phyloP scores from a whole-genome alignment of 2,113 vertebrate species.

The Carettochelys insculpta region DNA sequence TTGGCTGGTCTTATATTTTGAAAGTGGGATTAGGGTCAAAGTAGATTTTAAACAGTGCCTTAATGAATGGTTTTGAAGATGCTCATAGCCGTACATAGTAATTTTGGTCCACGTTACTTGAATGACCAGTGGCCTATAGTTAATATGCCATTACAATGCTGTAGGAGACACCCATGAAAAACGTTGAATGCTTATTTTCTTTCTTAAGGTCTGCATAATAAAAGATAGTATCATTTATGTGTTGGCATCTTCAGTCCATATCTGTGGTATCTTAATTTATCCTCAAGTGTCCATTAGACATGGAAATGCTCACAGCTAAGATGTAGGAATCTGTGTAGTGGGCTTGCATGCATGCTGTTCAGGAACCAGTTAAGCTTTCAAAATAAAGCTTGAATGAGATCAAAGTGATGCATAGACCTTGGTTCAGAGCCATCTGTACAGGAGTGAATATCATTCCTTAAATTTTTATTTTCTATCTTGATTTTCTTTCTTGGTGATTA shows the following conservation, averaged over 20 bases:
- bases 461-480: background rate
- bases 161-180: background rate
- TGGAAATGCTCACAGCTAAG: background rate
- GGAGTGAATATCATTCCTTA: background rate
- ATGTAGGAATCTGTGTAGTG: background rate
- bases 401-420: background rate
- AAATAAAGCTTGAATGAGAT: background rate
- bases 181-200: background rate
- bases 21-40: background rate
- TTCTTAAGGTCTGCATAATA: background rate
- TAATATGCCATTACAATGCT: background rate
- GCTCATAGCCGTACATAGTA: background rate
- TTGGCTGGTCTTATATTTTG: background rate
- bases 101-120: background rate
- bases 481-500: background rate
- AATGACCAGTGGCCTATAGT: background rate
- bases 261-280: background rate
- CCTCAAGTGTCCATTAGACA: background rate
- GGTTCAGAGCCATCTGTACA: background rate
- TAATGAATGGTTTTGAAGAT: background rate
- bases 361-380: background rate
- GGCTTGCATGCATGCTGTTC: background rate
- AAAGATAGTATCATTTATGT: accelerated
- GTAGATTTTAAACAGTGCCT: accelerated
- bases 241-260: background rate